phyloP scores from a whole-genome alignment of 1,140 invertebrate species.

The Trachelipus rathkii region DNA sequence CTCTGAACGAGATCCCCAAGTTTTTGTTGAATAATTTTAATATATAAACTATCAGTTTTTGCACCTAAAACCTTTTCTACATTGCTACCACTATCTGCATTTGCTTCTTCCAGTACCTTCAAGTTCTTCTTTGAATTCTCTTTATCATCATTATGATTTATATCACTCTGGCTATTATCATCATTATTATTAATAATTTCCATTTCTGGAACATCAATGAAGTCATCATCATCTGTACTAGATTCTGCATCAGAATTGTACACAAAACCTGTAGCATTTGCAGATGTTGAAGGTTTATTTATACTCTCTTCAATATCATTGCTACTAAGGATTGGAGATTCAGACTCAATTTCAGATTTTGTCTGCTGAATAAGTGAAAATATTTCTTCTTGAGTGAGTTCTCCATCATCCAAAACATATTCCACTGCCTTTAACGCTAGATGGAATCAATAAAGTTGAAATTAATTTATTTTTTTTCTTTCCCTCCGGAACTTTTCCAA shows the following conservation, averaged over 20 bases:
- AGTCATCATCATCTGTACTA: slow-evolving; percentile 56
- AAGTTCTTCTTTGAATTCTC: too few relatives aligned
- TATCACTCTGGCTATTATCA: background rate
- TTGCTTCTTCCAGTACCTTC: too few relatives aligned
- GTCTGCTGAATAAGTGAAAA: slow-evolving; percentile 53
- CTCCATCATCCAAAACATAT: slow-evolving; percentile 55
- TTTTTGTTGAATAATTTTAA: slow-evolving; percentile 43
- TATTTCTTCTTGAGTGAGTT: slow-evolving; percentile 65
- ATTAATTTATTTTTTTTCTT: too few relatives aligned
- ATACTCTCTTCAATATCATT: background rate
- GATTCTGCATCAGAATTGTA: slow-evolving; percentile 38
- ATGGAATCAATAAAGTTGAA: too few relatives aligned
- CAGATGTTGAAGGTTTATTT: slow-evolving; percentile 35
- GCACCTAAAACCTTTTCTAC: slow-evolving; percentile 31
- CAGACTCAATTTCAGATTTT: slow-evolving; percentile 46
- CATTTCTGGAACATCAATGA: slow-evolving; percentile 55
- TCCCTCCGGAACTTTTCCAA: too few relatives aligned
- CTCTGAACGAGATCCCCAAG: slow-evolving; percentile 37
- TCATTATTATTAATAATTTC: background rate
- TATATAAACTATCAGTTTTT: slow-evolving; percentile 39
- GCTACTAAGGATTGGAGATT: background rate
- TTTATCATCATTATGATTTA: too few relatives aligned
- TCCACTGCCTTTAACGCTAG: slow-evolving; percentile 33
- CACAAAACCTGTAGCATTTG: slow-evolving; percentile 38
- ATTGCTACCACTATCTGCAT: slow-evolving; percentile 17